phyloP scores from a whole-genome alignment of 2,113 vertebrate species.

The Platichthys stellatus region DNA sequence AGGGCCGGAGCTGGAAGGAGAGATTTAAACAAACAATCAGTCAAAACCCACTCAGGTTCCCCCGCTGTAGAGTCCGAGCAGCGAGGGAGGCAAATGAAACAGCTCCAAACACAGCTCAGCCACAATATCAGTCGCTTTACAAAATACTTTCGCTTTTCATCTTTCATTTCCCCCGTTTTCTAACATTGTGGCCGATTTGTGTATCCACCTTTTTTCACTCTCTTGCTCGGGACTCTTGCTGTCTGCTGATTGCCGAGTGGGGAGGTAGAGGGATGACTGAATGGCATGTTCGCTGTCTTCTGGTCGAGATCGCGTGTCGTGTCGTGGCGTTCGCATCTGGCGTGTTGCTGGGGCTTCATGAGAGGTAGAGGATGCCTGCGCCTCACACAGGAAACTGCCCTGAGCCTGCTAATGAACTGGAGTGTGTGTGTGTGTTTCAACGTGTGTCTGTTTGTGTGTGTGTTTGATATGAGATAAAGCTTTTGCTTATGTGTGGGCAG shows the following conservation, averaged over 20 bases:
- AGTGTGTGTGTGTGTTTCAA: conserved; percentile 21
- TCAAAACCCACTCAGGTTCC: conserved; percentile 34
- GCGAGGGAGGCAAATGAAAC: conserved; percentile 22
- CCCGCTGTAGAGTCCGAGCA: conserved; percentile 9
- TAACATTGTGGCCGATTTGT: background rate
- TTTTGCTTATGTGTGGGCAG: conserved; percentile 10
- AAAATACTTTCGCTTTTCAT: too few species aligned
- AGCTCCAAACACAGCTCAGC: background rate
- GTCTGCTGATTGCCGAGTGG: conserved; percentile 33
- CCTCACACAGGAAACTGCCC: conserved; percentile 56
- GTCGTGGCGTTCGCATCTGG: conserved; percentile 39
- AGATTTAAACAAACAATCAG: conserved; percentile 68
- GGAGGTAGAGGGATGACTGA: conserved; percentile 73
- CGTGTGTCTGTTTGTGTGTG: conserved; percentile 25
- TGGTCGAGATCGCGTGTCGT: conserved; percentile 6
- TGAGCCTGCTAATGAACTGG: conserved; percentile 66
- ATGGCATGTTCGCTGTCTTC: conserved; percentile 37
- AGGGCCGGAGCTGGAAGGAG: conserved; percentile 38
- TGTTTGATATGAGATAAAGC: background rate
- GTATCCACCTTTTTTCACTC: conserved; percentile 20
- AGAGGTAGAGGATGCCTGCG: conserved; percentile 62
- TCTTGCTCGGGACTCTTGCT: conserved; percentile 52
- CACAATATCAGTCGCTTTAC: background rate
- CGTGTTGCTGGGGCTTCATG: conserved; percentile 23
- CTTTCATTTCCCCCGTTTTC: too few species aligned